Percentiles rank a stretch among this genome's conserved stretches.
Conservation (phyloP, 2,797 vertebrate species). For the Catostomus latipinnis region DNA sequence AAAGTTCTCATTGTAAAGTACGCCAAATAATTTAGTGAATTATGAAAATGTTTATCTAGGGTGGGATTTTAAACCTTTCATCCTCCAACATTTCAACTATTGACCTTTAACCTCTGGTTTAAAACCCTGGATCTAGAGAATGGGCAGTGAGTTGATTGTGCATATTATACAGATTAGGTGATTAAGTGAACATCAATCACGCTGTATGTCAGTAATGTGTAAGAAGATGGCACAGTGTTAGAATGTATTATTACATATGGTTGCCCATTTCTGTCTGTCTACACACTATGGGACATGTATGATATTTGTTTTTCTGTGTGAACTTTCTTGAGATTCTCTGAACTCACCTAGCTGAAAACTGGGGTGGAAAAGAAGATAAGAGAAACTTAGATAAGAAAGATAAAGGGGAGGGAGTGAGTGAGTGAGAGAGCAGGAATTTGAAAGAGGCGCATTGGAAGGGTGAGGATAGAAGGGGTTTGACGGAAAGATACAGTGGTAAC, state of each 20-base stretch:
- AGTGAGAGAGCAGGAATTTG: slow-evolving; percentile 8
- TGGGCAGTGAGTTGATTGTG: too few relatives aligned
- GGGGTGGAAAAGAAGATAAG: slow-evolving; percentile 52
- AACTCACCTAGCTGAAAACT: slow-evolving; percentile 59
- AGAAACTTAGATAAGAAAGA: slow-evolving; percentile 8
- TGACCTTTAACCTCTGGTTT: too few relatives aligned
- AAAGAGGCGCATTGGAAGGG: background rate
- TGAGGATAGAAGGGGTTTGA: background rate
- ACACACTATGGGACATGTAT: slow-evolving; percentile 10
- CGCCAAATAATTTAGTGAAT: too few relatives aligned
- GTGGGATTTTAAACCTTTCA: too few relatives aligned
- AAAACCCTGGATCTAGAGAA: background rate
- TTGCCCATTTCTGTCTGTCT: too few relatives aligned
- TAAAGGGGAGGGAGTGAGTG: background rate
- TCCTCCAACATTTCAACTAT: too few relatives aligned
- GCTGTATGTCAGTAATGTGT: background rate
- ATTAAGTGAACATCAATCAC: background rate
- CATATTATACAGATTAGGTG: background rate
- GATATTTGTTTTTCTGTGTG: slow-evolving; percentile 46
- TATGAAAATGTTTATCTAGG: too few relatives aligned
- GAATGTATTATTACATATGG: background rate
- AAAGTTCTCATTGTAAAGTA: too few relatives aligned
- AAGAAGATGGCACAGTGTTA: background rate
- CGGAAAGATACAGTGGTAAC: background rate
- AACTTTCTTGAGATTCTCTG: slow-evolving; percentile 53